These are phyloP conservation scores for Melipona beecheii DNA, from an alignment of 2,888 invertebrate species.

Conservation along the genomic window DNA sequence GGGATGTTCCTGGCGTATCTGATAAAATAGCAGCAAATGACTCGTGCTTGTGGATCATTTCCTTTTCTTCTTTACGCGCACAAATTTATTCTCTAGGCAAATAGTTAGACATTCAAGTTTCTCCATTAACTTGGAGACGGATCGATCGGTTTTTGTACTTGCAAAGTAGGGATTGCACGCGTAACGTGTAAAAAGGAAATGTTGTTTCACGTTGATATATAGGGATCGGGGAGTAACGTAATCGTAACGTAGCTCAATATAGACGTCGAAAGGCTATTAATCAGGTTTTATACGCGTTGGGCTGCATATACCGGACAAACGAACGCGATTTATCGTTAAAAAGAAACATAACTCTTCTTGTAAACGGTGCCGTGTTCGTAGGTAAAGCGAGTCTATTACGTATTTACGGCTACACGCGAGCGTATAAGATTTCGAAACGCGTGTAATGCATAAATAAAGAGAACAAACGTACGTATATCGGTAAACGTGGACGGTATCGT, in stretches of 20 bases:
- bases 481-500: slow-evolving; percentile 37
- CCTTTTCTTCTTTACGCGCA: neutral
- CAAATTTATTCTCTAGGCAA: neutral
- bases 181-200: no score
- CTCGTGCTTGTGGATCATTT: neutral
- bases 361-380: slow-evolving; percentile 31
- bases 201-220: no score
- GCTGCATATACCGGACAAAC: neutral
- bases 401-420: slow-evolving; percentile 54
- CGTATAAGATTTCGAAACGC: slow-evolving; percentile 54
- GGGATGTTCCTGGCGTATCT: neutral
- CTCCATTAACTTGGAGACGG: no score
- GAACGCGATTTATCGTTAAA: slow-evolving; percentile 37
- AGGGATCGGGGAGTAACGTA: no score
- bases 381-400: slow-evolving; percentile 47
- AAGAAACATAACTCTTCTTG: slow-evolving; percentile 35
- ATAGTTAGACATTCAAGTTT: no score
- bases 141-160: no score
- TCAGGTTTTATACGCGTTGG: neutral
- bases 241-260: neutral
- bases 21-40: slow-evolving; percentile 3
- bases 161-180: no score
- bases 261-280: neutral
- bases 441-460: slow-evolving; percentile 48
- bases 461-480: slow-evolving; percentile 49